Conservation (phyloP, 2,888 invertebrate species). For the Amphipyra tragopoginis region DNA sequence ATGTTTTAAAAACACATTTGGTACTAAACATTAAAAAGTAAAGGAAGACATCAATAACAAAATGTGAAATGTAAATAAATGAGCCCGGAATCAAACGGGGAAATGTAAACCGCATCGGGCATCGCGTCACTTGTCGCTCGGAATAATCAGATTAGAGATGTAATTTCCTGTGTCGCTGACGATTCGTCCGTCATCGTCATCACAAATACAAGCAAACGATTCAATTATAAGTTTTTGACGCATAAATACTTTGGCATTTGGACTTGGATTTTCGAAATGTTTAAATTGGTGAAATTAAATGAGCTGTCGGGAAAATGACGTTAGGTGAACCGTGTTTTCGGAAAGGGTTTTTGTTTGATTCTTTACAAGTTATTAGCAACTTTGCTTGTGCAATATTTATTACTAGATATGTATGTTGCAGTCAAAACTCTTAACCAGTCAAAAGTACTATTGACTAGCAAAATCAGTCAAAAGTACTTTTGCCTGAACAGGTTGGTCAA, state of each 20-base stretch:
- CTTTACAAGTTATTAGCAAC: too few relatives aligned
- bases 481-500: too few relatives aligned
- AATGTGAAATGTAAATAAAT: conserved; percentile 51
- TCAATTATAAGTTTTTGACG: conserved; percentile 58
- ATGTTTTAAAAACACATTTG: conserved; percentile 29
- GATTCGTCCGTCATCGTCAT: conserved; percentile 65
- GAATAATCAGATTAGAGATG: conserved; percentile 83
- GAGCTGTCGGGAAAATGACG: conserved; percentile 14
- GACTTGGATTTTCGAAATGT: too few relatives aligned
- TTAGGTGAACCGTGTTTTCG: too few relatives aligned
- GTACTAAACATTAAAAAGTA: conserved; percentile 27
- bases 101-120: conserved; percentile 42
- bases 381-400: too few relatives aligned
- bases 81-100: conserved; percentile 34
- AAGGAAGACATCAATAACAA: conserved; percentile 52
- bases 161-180: conserved; percentile 81
- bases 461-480: too few relatives aligned
- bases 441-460: too few relatives aligned
- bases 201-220: conserved; percentile 58
- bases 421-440: too few relatives aligned
- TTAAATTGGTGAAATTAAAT: conserved; percentile 34
- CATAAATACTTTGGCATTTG: too few relatives aligned
- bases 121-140: conserved; percentile 72
- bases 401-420: too few relatives aligned
- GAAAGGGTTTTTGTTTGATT: too few relatives aligned